These are phyloP conservation scores for Catostylus mosaicus DNA, from an alignment of 30 jellyfish, hydroid and myxozoan genomes.

Conservation along the genomic window DNA sequence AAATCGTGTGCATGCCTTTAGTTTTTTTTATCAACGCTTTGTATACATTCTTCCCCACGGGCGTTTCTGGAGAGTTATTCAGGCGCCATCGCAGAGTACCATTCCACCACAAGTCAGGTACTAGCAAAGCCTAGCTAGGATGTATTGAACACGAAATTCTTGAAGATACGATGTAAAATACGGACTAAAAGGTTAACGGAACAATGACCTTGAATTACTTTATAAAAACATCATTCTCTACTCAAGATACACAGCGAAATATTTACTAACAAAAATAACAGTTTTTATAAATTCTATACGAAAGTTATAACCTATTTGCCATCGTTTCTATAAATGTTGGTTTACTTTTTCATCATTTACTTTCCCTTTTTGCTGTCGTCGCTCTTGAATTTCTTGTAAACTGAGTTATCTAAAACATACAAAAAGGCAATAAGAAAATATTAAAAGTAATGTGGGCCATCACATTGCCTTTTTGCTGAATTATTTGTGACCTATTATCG, in stretches of 20 bases:
- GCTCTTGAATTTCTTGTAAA: constrained; percentile 52
- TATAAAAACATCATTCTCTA: not conserved
- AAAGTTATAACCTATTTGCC: not conserved
- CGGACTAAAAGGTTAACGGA: not conserved
- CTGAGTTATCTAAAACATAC: constrained; percentile 64
- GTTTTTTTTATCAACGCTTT: too few relatives aligned
- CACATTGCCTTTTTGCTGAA: too few relatives aligned
- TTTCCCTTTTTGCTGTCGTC: constrained; percentile 19
- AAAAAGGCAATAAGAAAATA: too few relatives aligned
- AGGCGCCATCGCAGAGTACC: too few relatives aligned
- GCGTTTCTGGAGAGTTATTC: too few relatives aligned
- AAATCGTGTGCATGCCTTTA: too few relatives aligned
- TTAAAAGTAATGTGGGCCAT: too few relatives aligned
- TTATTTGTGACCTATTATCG: too few relatives aligned
- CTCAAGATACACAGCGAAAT: constrained; percentile 2
- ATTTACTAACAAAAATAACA: not conserved
- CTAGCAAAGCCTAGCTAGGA: too few relatives aligned
- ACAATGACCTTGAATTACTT: not conserved
- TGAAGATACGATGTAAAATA: not conserved
- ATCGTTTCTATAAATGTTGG: not conserved
- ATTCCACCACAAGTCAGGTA: too few relatives aligned
- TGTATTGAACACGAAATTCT: too few relatives aligned
- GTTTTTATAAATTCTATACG: constrained; percentile 27
- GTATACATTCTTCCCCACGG: too few relatives aligned
- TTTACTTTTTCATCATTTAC: not conserved